Conservation (phyloP, 2,888 invertebrate species). For the Lasioglossum zephyrum region DNA sequence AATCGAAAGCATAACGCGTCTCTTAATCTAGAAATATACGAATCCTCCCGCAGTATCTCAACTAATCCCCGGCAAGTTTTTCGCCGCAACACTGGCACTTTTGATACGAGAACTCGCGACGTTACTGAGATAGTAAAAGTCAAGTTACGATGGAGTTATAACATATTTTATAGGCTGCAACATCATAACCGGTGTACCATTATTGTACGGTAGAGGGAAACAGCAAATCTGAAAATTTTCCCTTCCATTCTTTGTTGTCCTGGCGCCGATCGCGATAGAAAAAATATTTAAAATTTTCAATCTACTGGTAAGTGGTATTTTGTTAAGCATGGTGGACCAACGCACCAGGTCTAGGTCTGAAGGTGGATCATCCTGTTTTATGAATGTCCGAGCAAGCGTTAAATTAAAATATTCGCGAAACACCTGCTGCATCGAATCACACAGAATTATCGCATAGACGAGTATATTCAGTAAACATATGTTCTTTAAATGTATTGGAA, state of each 20-base stretch:
- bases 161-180: conserved; percentile 33
- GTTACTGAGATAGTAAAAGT: conserved; percentile 18
- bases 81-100: neutral
- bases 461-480: neutral
- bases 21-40: conserved; percentile 13
- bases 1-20: conserved; percentile 24
- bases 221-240: neutral
- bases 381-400: too few species aligned
- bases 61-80: neutral
- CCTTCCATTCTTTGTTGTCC: too few species aligned
- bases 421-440: neutral
- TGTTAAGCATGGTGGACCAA: too few species aligned
- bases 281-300: too few species aligned
- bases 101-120: neutral
- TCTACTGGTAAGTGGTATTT: too few species aligned
- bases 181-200: neutral
- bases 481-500: neutral
- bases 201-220: neutral
- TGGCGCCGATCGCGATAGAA: too few species aligned
- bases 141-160: conserved; percentile 16
- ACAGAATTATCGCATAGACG: too few species aligned
- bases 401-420: conserved; percentile 13
- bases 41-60: neutral
- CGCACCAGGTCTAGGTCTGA: too few species aligned
- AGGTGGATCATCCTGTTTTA: too few species aligned